Percentiles rank a stretch among this genome's conserved stretches.
These are phyloP conservation scores for Crypturellus undulatus DNA, from an alignment of 2,113 vertebrate species.

Conservation along the genomic window DNA sequence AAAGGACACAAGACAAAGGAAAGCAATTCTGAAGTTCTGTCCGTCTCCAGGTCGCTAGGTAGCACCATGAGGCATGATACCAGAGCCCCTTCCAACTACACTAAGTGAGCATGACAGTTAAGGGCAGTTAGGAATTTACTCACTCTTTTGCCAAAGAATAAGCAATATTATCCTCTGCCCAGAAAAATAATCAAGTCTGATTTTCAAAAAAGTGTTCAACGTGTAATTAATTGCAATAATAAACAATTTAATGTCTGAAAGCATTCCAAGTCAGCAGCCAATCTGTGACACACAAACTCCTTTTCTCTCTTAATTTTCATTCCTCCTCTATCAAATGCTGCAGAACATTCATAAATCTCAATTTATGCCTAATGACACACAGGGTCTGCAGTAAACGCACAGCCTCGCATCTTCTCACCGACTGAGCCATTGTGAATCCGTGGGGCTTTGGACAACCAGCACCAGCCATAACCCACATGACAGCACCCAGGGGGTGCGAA, in stretches of 20 bases:
- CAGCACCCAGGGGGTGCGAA: neutral
- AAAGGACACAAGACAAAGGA: neutral
- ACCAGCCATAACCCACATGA: fast-evolving
- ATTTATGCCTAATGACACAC: conserved; percentile 24
- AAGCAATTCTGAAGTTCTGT: neutral
- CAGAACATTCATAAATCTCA: conserved; percentile 47
- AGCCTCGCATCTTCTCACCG: neutral
- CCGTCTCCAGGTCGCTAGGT: neutral
- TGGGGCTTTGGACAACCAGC: neutral
- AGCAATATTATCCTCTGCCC: neutral
- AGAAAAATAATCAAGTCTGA: neutral
- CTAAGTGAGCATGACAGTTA: neutral
- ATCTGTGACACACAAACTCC: neutral
- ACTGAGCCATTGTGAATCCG: conserved; percentile 9
- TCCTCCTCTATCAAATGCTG: conserved; percentile 4
- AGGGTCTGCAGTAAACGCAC: neutral
- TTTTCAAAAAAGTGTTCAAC: neutral
- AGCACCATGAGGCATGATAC: neutral
- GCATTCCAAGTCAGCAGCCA: neutral
- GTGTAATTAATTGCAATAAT: neutral
- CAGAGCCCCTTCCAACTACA: neutral
- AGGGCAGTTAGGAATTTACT: neutral
- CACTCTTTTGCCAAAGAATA: neutral
- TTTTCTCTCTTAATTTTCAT: neutral
- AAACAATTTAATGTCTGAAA: neutral